phyloP scores from a whole-genome alignment of 2,113 vertebrate species.

The Sclerurus mexicanus region DNA sequence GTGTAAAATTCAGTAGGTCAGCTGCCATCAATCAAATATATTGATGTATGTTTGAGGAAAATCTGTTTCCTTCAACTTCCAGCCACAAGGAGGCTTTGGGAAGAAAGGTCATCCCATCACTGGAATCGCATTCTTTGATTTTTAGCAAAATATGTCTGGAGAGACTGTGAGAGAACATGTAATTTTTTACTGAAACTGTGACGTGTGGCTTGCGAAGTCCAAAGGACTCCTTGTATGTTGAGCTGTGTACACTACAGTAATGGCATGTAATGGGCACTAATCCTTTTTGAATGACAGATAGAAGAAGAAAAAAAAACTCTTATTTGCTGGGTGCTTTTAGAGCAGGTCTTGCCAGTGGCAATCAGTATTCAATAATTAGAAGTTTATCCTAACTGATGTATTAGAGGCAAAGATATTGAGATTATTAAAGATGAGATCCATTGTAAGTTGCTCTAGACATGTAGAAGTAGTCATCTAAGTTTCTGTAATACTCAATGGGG shows the following conservation, averaged over 20 bases:
- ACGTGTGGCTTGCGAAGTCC: background rate
- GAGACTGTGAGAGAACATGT: background rate
- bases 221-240: background rate
- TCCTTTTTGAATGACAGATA: background rate
- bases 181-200: background rate
- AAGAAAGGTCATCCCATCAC: background rate
- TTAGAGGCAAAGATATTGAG: background rate
- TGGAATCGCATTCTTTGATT: background rate
- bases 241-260: background rate
- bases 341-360: background rate
- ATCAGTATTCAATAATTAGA: background rate
- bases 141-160: background rate
- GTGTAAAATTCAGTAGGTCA: background rate
- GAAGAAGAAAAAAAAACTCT: background rate
- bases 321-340: background rate
- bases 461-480: background rate
- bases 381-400: background rate
- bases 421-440: background rate
- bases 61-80: background rate
- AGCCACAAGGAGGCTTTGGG: background rate
- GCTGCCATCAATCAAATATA: background rate
- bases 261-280: background rate
- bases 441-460: background rate
- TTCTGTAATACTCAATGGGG: background rate
- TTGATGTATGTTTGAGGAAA: background rate